A percentile compares a stretch with the other conserved stretches of the same genome.
phyloP scores from a whole-genome alignment of 1,140 invertebrate species.

The Bombus confusus region DNA sequence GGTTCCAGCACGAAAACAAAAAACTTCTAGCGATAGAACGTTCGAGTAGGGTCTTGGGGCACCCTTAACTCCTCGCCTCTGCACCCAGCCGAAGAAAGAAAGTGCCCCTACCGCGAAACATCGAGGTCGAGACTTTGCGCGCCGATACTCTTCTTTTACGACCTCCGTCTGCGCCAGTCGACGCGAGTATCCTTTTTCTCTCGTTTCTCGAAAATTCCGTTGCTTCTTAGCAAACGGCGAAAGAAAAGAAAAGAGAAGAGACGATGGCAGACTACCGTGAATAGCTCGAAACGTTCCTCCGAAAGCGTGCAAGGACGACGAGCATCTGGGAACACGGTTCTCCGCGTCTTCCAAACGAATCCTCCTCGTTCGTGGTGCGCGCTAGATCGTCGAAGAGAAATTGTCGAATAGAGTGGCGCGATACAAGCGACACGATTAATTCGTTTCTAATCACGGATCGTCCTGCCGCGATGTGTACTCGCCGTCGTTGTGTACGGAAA shows the following conservation, averaged over 20 bases:
- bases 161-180: constrained; percentile 31
- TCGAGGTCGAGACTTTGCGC: constrained; percentile 69
- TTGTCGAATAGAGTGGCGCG: constrained; percentile 24
- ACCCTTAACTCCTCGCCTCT: constrained; percentile 37
- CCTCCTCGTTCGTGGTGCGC: not conserved
- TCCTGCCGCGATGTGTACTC: not conserved
- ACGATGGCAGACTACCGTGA: not conserved
- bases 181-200: not conserved
- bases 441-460: not conserved
- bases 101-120: constrained; percentile 67
- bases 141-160: constrained; percentile 65
- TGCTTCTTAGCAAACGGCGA: not conserved
- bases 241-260: not conserved
- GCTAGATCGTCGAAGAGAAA: constrained; percentile 34
- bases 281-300: not conserved
- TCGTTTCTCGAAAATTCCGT: constrained; percentile 6
- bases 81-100: constrained; percentile 62
- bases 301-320: constrained; percentile 50
- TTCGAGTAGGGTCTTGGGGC: constrained; percentile 6
- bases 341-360: constrained; percentile 18
- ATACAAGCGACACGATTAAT: constrained; percentile 9
- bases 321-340: constrained; percentile 6
- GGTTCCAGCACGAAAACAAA: not conserved
- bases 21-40: not conserved
- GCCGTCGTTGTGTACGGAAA: too few species aligned